Conservation (phyloP, 2,797 vertebrate species). For the Xiphorhynchus erythropygius region DNA sequence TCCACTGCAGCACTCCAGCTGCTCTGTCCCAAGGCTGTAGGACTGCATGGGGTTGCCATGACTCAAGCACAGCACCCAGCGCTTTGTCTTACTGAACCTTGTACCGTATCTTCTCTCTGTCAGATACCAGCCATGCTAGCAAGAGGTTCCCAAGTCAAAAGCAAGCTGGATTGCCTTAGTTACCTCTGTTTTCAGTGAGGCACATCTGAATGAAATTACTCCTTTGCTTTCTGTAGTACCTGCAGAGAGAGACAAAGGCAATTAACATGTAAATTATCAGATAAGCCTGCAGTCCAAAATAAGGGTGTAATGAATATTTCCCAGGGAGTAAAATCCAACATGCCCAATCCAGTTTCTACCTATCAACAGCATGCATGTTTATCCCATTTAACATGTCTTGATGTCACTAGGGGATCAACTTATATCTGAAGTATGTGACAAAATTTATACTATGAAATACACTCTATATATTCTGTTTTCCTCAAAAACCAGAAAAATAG, state of each 20-base stretch:
- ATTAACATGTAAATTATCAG: neutral
- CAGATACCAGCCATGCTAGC: rapidly evolving
- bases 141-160: neutral
- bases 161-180: neutral
- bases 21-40: neutral
- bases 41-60: neutral
- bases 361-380: neutral
- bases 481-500: neutral
- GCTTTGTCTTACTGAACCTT: neutral
- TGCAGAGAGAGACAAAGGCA: neutral
- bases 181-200: neutral
- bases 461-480: neutral
- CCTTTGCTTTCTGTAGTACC: neutral
- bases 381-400: neutral
- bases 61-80: neutral
- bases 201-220: neutral
- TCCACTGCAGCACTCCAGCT: neutral
- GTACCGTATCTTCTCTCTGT: neutral
- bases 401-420: rapidly evolving
- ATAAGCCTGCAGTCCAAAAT: neutral
- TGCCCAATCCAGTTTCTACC: neutral
- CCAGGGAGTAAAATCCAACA: neutral
- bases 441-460: neutral
- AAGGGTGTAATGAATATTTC: neutral
- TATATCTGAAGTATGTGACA: neutral